Evolutionary conservation across 2,888 invertebrate genomes (phyloP).

Genomic region (Mythimna ferrago): DNA sequence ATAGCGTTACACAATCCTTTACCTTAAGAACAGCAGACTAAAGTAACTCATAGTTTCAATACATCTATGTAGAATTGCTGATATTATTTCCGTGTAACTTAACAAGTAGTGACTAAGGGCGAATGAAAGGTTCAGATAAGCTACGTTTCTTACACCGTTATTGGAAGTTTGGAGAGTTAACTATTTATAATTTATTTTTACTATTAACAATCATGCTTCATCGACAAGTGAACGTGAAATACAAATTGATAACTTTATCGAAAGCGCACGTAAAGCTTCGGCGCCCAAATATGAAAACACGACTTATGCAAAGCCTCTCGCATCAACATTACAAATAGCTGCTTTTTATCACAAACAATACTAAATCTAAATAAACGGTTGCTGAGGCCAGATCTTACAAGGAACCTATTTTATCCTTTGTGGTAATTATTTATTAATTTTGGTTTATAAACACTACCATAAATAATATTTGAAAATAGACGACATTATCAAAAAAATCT

Average conservation of each 20-base stretch:
- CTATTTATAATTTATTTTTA: constrained; percentile 10
- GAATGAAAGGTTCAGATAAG: constrained; percentile 36
- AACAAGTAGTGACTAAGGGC: constrained; percentile 57
- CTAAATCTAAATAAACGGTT: constrained; percentile 26
- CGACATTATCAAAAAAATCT: constrained; percentile 2
- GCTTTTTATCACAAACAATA: constrained; percentile 63
- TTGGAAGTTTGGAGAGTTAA: constrained; percentile 21
- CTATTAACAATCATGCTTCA: constrained; percentile 23
- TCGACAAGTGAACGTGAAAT: constrained; percentile 4
- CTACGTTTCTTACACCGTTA: constrained; percentile 17
- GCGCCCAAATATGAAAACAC: constrained; percentile 24
- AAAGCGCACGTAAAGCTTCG: constrained; percentile 33
- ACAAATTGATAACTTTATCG: constrained; percentile 15
- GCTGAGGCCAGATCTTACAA: constrained; percentile 13
- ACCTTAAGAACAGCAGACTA: too few species aligned
- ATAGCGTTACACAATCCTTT: too few species aligned
- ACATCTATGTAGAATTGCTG: constrained; percentile 6
- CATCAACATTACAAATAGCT: constrained; percentile 52
- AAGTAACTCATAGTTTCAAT: not conserved
- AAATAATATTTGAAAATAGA: constrained; percentile 9
- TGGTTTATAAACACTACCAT: not conserved
- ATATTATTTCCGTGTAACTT: constrained; percentile 41
- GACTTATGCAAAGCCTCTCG: constrained; percentile 49
- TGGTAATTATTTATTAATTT: constrained; percentile 1
- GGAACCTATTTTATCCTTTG: constrained; percentile 13